Conservation (phyloP, 2,113 vertebrate genomes). For the Lophius piscatorius region DNA sequence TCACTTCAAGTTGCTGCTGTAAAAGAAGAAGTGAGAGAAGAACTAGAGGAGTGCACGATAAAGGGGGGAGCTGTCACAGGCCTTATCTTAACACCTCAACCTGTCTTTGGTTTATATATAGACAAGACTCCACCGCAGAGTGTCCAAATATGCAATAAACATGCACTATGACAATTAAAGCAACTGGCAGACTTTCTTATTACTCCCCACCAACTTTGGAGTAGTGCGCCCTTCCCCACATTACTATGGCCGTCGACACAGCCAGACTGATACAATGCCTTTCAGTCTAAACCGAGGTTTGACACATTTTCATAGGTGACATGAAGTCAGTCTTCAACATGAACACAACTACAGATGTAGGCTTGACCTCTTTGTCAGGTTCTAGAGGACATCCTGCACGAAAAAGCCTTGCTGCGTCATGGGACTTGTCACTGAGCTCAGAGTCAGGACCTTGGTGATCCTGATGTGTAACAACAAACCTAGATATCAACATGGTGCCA, state of each 20-base stretch:
- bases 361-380: conserved; percentile 35
- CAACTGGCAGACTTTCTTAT: conserved; percentile 15
- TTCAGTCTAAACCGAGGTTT: conserved; percentile 32
- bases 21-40: conserved; percentile 63
- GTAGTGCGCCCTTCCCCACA: conserved; percentile 12
- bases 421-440: conserved; percentile 46
- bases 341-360: conserved; percentile 11
- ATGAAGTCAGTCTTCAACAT: conserved; percentile 6
- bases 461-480: conserved; percentile 43
- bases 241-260: conserved; percentile 29
- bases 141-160: conserved; percentile 35
- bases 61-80: conserved; percentile 24
- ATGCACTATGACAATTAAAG: conserved; percentile 16
- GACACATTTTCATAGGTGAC: conserved; percentile 48
- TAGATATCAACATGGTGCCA: too few species aligned
- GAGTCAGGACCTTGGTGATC: conserved; percentile 31
- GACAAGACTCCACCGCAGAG: conserved; percentile 1
- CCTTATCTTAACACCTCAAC: conserved; percentile 65
- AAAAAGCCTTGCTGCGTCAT: conserved; percentile 49
- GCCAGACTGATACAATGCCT: conserved; percentile 37
- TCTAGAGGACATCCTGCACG: conserved; percentile 32
- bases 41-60: conserved; percentile 42
- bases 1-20: conserved; percentile 6
- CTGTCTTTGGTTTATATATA: conserved; percentile 58
- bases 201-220: conserved; percentile 20